These are phyloP conservation scores for Clarias gariepinus DNA, from an alignment of 2,113 vertebrate species.

Conservation along the genomic window DNA sequence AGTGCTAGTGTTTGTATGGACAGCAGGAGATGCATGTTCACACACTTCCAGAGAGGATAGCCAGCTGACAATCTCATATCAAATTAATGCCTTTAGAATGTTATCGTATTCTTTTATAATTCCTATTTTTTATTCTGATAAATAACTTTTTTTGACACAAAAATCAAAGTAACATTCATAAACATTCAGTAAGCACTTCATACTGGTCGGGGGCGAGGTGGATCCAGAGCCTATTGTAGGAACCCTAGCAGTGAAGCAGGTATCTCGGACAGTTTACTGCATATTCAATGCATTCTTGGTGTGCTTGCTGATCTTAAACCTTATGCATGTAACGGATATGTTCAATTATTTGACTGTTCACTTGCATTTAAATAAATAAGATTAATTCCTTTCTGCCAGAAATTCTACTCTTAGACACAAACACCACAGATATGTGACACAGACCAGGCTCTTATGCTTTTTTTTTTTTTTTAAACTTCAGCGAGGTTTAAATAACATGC, in stretches of 20 bases:
- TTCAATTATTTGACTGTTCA: not conserved
- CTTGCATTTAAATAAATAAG: not conserved
- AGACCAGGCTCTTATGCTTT: not conserved
- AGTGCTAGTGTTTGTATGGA: not conserved
- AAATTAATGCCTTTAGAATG: not conserved
- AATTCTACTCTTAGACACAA: not conserved
- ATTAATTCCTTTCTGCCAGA: conserved; percentile 9
- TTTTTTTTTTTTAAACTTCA: not conserved
- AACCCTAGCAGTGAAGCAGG: not conserved
- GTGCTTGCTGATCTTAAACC: not conserved
- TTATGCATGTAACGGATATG: not conserved
- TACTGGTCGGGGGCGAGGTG: not conserved
- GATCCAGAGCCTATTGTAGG: not conserved
- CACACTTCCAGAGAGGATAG: not conserved
- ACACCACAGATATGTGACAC: not conserved
- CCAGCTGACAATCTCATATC: not conserved
- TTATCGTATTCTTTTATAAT: not conserved
- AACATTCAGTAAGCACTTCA: not conserved
- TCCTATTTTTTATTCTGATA: not conserved
- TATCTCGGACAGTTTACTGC: not conserved
- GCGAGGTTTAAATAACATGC: not conserved
- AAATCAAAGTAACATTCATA: not conserved
- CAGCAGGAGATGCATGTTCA: not conserved
- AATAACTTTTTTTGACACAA: not conserved
- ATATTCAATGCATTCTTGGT: not conserved